Conservation (phyloP, 2,797 vertebrate species). For the Poecile montanus region DNA sequence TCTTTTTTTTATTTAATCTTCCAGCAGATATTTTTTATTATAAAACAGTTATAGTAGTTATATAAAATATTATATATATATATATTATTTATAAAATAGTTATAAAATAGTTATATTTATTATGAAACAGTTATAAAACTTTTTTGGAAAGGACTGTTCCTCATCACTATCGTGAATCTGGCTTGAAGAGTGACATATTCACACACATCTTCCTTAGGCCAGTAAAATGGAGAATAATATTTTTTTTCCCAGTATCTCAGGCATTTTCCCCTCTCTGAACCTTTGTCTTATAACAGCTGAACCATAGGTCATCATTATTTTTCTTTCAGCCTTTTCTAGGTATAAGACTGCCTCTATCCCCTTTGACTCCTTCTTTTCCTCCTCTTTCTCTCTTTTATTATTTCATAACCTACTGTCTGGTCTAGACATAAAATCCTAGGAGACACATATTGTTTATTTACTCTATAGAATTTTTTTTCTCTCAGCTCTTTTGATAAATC, state of each 20-base stretch:
- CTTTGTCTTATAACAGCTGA: conserved; percentile 10
- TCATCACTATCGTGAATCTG: not conserved
- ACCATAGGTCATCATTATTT: not conserved
- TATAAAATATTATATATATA: too few relatives aligned
- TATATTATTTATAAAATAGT: too few relatives aligned
- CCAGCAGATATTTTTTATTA: not conserved
- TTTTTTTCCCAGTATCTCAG: conserved; percentile 24
- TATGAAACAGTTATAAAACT: not conserved
- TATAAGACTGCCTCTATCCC: not conserved
- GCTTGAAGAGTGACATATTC: not conserved
- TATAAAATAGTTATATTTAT: too few relatives aligned
- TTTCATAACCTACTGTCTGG: not conserved
- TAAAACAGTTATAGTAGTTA: too few relatives aligned
- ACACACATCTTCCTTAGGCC: not conserved
- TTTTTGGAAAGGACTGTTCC: conserved; percentile 15
- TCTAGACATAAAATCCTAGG: conserved; percentile 4
- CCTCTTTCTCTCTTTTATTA: not conserved
- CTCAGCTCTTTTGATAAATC: not conserved
- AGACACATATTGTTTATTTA: not conserved
- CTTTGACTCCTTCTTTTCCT: not conserved
- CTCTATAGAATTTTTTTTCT: not conserved
- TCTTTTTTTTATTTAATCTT: conserved; percentile 16
- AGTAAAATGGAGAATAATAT: conserved; percentile 1
- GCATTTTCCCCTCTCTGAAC: conserved; percentile 8
- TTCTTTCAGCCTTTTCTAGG: not conserved